Conservation (phyloP, 2,113 vertebrate species). For the Rostratula benghalensis region DNA sequence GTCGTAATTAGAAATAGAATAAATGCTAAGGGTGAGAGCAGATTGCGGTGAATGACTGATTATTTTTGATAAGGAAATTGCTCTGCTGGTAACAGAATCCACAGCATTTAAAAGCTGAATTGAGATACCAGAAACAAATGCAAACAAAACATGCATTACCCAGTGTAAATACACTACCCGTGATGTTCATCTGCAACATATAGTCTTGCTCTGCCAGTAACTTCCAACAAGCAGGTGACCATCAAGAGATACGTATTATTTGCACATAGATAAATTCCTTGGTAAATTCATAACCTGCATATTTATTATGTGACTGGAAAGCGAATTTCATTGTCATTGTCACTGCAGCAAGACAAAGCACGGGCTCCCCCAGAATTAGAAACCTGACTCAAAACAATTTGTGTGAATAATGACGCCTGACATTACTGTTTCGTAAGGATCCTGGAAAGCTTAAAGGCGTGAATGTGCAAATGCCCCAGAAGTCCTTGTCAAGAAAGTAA, state of each 20-base stretch:
- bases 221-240: not conserved
- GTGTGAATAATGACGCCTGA: slow-evolving; percentile 5
- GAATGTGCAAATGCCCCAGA: not conserved
- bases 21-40: slow-evolving; percentile 29
- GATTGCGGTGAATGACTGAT: slow-evolving; percentile 42
- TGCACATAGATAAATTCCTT: not conserved
- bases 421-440: not conserved
- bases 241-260: not conserved
- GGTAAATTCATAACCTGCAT: not conserved
- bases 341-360: not conserved
- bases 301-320: not conserved
- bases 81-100: not conserved
- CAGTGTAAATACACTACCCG: not conserved
- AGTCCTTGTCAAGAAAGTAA: not conserved
- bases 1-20: slow-evolving; percentile 51
- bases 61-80: slow-evolving; percentile 4
- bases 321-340: not conserved
- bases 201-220: not conserved
- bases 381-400: not conserved
- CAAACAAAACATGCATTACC: slow-evolving; percentile 25
- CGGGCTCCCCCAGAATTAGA: not conserved
- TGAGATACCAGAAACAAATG: not conserved
- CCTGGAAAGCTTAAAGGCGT: not conserved
- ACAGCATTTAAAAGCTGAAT: not conserved
- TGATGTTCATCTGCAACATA: not conserved